Conservation (phyloP, 2,797 vertebrate genomes). For the Labeo calbasu region DNA sequence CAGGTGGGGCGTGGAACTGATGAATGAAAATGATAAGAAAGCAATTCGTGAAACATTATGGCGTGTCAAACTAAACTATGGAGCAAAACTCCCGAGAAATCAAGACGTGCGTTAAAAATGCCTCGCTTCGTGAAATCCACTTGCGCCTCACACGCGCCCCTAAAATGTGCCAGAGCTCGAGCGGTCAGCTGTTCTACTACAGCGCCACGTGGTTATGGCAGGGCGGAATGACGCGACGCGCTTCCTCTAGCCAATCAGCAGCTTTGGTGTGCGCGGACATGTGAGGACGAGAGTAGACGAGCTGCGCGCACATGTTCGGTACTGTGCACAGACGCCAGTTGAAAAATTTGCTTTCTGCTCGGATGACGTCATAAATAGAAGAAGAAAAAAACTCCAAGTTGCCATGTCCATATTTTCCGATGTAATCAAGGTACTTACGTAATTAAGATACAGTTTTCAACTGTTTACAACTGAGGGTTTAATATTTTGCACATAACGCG, state of each 20-base stretch:
- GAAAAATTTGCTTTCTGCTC: background rate
- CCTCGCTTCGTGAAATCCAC: background rate
- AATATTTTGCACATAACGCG: background rate
- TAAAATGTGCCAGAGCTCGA: slow-evolving; percentile 37
- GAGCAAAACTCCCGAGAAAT: background rate
- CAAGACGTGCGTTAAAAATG: background rate
- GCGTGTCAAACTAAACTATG: background rate
- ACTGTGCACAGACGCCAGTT: slow-evolving; percentile 52
- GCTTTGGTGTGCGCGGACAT: slow-evolving; percentile 55
- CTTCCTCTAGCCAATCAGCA: slow-evolving; percentile 47
- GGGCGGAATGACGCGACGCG: slow-evolving; percentile 31
- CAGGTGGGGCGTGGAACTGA: background rate
- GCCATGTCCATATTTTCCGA: background rate
- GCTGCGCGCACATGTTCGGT: slow-evolving; percentile 50
- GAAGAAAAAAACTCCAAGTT: background rate
- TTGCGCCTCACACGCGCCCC: slow-evolving; percentile 18
- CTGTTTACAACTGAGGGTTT: background rate
- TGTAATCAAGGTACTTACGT: background rate
- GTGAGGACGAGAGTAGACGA: slow-evolving; percentile 45
- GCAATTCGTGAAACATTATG: slow-evolving; percentile 8
- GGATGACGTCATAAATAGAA: background rate
- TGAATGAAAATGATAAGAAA: background rate
- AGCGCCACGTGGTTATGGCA: slow-evolving; percentile 55
- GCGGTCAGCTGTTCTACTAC: slow-evolving; percentile 48
- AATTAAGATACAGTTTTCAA: background rate